phyloP scores from a whole-genome alignment of 1,140 invertebrate species.

The Procambarus virginalis region DNA sequence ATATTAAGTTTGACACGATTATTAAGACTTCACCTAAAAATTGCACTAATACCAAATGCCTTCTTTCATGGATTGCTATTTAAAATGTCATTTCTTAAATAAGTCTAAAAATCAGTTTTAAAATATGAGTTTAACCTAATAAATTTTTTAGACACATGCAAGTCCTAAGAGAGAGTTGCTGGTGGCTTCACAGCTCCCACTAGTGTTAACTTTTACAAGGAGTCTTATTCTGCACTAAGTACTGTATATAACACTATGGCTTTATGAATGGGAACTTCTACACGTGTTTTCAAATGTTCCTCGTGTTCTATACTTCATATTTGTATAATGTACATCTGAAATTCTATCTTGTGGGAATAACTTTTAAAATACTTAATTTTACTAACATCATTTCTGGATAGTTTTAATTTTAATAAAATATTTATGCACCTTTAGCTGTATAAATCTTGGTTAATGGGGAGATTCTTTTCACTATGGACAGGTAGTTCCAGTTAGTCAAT shows the following conservation, averaged over 20 bases:
- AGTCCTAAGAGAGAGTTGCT: not conserved
- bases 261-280: no score
- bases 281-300: no score
- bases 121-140: not conserved
- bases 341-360: not conserved
- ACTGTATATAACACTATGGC: no score
- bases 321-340: not conserved
- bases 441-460: slow-evolving; percentile 2
- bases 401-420: not conserved
- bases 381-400: not conserved
- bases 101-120: not conserved
- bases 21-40: no score
- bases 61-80: not conserved
- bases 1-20: no score
- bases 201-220: not conserved
- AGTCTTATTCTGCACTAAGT: not conserved
- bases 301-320: no score
- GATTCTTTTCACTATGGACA: slow-evolving; percentile 46
- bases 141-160: not conserved
- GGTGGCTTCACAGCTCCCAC: not conserved
- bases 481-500: not conserved
- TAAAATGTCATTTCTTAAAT: not conserved
- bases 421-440: not conserved
- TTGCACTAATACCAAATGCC: no score
- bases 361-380: not conserved